These are phyloP conservation scores for Phalacrocorax carbo DNA, from an alignment of 2,113 vertebrate genomes.

Conservation along the genomic window DNA sequence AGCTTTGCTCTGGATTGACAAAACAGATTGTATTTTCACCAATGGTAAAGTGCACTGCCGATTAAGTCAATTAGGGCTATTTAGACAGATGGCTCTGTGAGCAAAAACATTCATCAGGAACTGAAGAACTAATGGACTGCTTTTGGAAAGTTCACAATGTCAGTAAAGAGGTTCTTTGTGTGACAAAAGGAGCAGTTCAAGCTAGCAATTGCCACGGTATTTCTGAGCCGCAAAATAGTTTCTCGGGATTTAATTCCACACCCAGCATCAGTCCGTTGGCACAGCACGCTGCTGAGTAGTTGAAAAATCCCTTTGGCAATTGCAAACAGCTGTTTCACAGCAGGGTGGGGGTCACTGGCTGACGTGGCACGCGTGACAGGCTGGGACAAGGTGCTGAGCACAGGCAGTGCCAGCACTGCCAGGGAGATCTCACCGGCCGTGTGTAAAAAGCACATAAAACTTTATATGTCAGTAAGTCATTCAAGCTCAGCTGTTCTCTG, in stretches of 20 bases:
- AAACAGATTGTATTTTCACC: not conserved
- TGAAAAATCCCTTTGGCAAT: not conserved
- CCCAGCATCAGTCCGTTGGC: not conserved
- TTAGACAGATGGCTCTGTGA: conserved; percentile 24
- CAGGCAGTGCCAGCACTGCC: not conserved
- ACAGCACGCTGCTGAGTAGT: not conserved
- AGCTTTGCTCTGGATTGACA: not conserved
- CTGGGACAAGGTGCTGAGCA: not conserved
- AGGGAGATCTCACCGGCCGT: not conserved
- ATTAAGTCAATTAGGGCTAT: conserved; percentile 47
- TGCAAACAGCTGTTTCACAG: not conserved
- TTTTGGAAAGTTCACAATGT: conserved; percentile 13
- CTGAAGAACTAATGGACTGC: conserved; percentile 34
- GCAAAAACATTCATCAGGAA: conserved; percentile 25
- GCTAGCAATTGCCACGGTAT: not conserved
- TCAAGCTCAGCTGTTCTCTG: not conserved
- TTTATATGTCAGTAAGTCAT: not conserved
- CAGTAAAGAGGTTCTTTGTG: not conserved
- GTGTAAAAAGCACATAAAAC: not conserved
- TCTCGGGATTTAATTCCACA: not conserved
- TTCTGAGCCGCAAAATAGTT: not conserved
- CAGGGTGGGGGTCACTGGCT: not conserved
- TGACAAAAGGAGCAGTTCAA: not conserved
- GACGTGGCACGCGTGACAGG: not conserved
- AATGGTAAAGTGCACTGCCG: conserved; percentile 1